These are phyloP conservation scores for Synergus itoensis DNA, from an alignment of 2,888 invertebrate genomes.

Conservation along the genomic window DNA sequence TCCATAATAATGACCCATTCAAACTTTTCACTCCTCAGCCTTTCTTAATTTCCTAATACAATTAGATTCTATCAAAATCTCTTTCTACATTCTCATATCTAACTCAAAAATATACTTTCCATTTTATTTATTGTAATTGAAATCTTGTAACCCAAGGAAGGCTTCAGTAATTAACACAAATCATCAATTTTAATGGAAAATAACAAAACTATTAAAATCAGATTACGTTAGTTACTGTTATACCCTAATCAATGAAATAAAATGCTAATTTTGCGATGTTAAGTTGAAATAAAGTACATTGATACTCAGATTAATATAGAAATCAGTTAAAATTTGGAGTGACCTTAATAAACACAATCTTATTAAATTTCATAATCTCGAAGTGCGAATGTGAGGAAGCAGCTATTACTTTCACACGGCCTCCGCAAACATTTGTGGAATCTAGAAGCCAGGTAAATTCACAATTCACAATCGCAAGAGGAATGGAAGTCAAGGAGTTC, in stretches of 20 bases:
- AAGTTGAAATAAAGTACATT: no score
- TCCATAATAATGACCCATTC: neutral
- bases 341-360: conserved; percentile 27
- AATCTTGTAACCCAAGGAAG: no score
- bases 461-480: conserved; percentile 43
- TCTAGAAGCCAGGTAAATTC: conserved; percentile 56
- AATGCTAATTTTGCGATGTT: no score
- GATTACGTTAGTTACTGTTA: no score
- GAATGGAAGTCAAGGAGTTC: conserved; percentile 49
- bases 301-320: no score
- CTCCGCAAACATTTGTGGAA: conserved; percentile 64
- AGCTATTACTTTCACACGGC: conserved; percentile 68
- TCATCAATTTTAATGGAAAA: no score
- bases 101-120: no score
- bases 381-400: conserved; percentile 57
- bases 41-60: neutral
- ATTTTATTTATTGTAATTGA: no score
- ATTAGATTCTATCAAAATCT: neutral
- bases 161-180: no score
- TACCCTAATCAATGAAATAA: no score
- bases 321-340: neutral
- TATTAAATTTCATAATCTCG: conserved; percentile 52
- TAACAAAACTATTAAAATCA: no score
- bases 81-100: neutral
- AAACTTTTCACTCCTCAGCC: neutral